These are phyloP conservation scores for Phalacrocorax carbo DNA, from an alignment of 2,113 vertebrate genomes.

Conservation along the genomic window DNA sequence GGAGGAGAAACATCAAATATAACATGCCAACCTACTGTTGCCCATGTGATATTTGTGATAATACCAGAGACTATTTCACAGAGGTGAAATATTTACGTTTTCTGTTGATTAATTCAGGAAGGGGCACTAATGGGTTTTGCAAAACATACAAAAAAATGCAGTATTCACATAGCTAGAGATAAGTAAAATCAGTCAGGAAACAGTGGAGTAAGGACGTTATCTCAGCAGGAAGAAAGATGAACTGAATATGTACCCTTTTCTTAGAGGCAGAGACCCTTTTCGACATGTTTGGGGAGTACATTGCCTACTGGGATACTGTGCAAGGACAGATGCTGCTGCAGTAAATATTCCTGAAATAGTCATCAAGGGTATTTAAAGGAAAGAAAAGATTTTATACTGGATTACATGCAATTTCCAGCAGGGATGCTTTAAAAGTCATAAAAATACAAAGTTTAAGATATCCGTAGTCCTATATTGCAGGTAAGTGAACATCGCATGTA, in stretches of 20 bases:
- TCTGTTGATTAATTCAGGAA: slow-evolving; percentile 8
- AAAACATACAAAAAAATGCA: slow-evolving; percentile 19
- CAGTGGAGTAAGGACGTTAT: not conserved
- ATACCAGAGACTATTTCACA: slow-evolving; percentile 3
- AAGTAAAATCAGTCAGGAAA: not conserved
- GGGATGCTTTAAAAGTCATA: not conserved
- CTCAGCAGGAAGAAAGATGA: not conserved
- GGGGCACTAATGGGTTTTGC: not conserved
- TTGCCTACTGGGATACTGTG: not conserved
- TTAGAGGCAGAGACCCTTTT: not conserved
- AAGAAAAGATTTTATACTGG: not conserved
- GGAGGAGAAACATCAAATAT: slow-evolving; percentile 45
- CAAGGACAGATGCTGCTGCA: not conserved
- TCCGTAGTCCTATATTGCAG: not conserved
- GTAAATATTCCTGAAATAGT: not conserved
- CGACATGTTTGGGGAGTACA: not conserved
- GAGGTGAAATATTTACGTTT: slow-evolving; percentile 30
- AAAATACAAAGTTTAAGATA: not conserved
- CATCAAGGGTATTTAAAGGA: not conserved
- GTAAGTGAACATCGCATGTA: not conserved
- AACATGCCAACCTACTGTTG: slow-evolving; percentile 23
- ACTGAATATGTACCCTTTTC: not conserved
- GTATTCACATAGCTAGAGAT: not conserved
- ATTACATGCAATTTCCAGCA: not conserved
- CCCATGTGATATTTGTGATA: slow-evolving; percentile 13